A percentile compares a stretch with the other conserved stretches of the same genome.
These are phyloP conservation scores for Julus scandinavius DNA, from an alignment of 2,888 invertebrate genomes.

Conservation along the genomic window DNA sequence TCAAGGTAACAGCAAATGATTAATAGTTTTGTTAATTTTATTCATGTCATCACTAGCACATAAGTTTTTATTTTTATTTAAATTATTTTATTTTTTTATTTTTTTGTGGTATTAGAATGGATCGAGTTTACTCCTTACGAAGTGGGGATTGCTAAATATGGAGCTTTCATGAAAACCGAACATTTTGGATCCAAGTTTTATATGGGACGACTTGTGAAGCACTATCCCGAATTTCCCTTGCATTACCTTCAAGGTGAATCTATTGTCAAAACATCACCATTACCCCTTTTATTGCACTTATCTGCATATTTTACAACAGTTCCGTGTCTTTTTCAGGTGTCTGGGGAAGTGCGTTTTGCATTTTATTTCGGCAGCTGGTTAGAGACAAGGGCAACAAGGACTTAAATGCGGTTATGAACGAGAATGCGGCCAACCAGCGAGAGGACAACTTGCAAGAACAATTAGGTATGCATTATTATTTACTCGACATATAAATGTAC, in stretches of 20 bases:
- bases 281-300: background rate
- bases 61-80: background rate
- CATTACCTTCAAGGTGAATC: slow-evolving; percentile 66
- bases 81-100: background rate
- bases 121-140: slow-evolving; percentile 68
- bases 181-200: slow-evolving; percentile 67
- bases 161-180: slow-evolving; percentile 66
- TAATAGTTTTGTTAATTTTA: background rate
- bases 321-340: slow-evolving; percentile 62
- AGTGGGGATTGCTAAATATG: slow-evolving; percentile 68
- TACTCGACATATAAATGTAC: background rate
- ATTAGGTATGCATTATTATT: slow-evolving; percentile 49
- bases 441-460: slow-evolving; percentile 57
- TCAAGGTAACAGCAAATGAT: slow-evolving; percentile 64
- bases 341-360: slow-evolving; percentile 69
- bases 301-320: background rate
- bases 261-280: background rate
- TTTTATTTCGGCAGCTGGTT: slow-evolving; percentile 66
- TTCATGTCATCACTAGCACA: slow-evolving; percentile 58
- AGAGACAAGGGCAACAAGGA: slow-evolving; percentile 63
- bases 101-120: slow-evolving; percentile 65
- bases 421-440: slow-evolving; percentile 51
- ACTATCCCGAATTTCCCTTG: slow-evolving; percentile 66
- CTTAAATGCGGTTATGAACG: slow-evolving; percentile 58
- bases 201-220: slow-evolving; percentile 64